Percentiles rank a stretch among this genome's conserved stretches.
Conservation (phyloP, 2,113 vertebrate genomes). For the Salvelinus alpinus region DNA sequence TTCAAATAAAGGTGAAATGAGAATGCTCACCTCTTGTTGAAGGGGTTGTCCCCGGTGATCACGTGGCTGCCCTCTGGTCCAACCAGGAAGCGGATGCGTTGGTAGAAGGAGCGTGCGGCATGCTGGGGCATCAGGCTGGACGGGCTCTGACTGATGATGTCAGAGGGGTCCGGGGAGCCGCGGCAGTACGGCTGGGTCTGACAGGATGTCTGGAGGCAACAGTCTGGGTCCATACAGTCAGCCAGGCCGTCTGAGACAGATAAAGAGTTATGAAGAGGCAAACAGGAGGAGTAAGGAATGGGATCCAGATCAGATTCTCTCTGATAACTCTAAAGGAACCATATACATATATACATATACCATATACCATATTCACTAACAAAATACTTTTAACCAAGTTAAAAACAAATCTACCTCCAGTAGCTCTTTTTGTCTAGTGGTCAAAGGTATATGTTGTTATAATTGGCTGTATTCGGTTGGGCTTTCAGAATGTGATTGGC, state of each 20-base stretch:
- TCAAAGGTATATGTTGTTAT: background rate
- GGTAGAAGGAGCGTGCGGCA: slow-evolving; percentile 92
- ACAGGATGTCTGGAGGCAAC: slow-evolving; percentile 93
- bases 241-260: slow-evolving; percentile 83
- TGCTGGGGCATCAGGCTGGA: slow-evolving; percentile 85
- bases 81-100: slow-evolving; percentile 91
- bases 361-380: too few relatives aligned
- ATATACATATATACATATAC: too few relatives aligned
- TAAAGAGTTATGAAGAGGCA: too few relatives aligned
- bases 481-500: too few relatives aligned
- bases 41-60: slow-evolving; percentile 88
- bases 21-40: slow-evolving; percentile 87
- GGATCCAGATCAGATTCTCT: too few relatives aligned
- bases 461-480: background rate
- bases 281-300: too few relatives aligned
- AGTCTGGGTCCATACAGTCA: slow-evolving; percentile 98
- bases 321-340: background rate
- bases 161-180: slow-evolving; percentile 89
- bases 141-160: slow-evolving; percentile 88
- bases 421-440: too few relatives aligned
- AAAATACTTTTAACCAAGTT: too few relatives aligned
- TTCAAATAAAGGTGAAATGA: too few relatives aligned
- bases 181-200: slow-evolving; percentile 91
- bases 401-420: too few relatives aligned
- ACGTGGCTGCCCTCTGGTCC: slow-evolving; percentile 91